These are phyloP conservation scores for Nasonovia ribisnigri DNA, from an alignment of 2,888 invertebrate species.

Conservation along the genomic window DNA sequence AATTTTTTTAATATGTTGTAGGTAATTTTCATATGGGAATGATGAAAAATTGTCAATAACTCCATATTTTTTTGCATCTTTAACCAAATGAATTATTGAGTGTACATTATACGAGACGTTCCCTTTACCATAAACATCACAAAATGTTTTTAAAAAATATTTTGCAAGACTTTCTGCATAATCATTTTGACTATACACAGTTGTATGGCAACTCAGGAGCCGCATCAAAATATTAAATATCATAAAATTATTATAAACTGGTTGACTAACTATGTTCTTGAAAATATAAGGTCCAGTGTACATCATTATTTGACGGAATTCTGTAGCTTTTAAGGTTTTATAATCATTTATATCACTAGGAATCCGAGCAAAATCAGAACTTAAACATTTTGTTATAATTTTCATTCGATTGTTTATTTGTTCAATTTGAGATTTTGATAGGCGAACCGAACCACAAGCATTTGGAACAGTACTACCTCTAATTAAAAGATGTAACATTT, in stretches of 20 bases:
- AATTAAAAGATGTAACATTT: constrained; percentile 5
- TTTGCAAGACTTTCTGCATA: background rate
- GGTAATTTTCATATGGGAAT: constrained; percentile 17
- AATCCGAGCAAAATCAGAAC: constrained; percentile 15
- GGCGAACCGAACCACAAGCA: background rate
- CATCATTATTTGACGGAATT: constrained; percentile 13
- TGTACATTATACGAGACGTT: constrained; percentile 25
- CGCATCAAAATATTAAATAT: constrained; percentile 32
- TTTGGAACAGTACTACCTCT: background rate
- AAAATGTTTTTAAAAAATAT: constrained; percentile 30
- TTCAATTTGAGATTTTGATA: constrained; percentile 11
- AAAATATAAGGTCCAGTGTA: constrained; percentile 4
- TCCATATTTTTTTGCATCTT: constrained; percentile 17
- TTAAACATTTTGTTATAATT: background rate
- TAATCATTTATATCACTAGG: constrained; percentile 5
- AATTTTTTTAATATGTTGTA: constrained; percentile 25
- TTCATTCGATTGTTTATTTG: background rate
- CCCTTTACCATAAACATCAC: background rate
- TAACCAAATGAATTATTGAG: background rate
- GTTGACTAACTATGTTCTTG: background rate
- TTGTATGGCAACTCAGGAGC: constrained; percentile 7
- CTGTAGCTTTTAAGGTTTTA: background rate
- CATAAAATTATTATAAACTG: constrained; percentile 26
- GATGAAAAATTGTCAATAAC: constrained; percentile 29
- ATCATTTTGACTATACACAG: constrained; percentile 11